Evolutionary conservation across 2,888 invertebrate species (phyloP).

Genomic region (Heliconius charithonia): DNA sequence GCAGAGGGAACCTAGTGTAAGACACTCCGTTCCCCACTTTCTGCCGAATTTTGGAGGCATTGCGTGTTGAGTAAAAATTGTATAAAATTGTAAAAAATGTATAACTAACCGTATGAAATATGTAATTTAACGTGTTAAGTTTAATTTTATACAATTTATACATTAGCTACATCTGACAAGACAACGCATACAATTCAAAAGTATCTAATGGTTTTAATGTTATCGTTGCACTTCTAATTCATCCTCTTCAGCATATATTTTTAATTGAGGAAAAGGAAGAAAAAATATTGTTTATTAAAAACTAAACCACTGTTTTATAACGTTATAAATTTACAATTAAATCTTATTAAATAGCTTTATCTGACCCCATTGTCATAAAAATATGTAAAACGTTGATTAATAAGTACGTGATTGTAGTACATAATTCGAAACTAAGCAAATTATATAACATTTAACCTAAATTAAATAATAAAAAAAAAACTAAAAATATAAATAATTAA

Average conservation of each 20-base stretch:
- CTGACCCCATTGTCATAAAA: not conserved
- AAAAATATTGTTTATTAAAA: not conserved
- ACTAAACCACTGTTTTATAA: too few species aligned
- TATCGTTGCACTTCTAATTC: conserved; percentile 2
- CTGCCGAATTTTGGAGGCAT: too few species aligned
- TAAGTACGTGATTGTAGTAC: not conserved
- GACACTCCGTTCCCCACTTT: too few species aligned
- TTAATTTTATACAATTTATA: not conserved
- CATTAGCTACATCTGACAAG: not conserved
- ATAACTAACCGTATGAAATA: too few species aligned
- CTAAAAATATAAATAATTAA: not conserved
- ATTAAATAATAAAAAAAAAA: not conserved
- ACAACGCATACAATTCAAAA: not conserved
- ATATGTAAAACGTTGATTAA: not conserved
- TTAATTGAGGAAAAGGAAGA: not conserved
- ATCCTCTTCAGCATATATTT: not conserved
- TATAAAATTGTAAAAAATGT: not conserved
- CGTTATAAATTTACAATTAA: not conserved
- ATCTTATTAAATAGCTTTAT: not conserved
- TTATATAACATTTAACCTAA: not conserved
- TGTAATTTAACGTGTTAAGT: too few species aligned
- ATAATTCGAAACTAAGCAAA: not conserved
- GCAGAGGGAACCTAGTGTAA: too few species aligned
- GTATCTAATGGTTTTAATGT: not conserved
- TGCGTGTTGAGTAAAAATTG: too few species aligned